Evolutionary conservation across 92 coral and sea anemone genomes (phyloP).

Genomic region (Phenganax subtilis): DNA sequence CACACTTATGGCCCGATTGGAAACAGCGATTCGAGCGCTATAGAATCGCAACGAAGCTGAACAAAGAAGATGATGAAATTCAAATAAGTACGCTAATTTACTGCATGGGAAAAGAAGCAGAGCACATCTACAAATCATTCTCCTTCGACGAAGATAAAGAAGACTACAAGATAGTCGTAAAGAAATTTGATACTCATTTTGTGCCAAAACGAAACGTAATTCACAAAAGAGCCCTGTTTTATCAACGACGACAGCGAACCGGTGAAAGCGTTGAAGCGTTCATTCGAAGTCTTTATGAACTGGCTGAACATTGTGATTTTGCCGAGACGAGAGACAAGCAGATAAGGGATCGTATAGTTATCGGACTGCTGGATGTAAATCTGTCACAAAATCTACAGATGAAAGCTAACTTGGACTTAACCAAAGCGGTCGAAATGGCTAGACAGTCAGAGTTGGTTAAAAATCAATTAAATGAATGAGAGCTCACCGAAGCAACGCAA

Average conservation of each 20-base stretch:
- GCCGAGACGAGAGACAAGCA: conserved; percentile 34
- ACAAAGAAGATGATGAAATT: conserved; percentile 32
- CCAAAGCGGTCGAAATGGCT: conserved; percentile 43
- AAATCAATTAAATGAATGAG: conserved; percentile 41
- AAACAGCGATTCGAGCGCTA: conserved; percentile 5
- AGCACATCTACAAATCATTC: not conserved
- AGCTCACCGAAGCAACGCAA: conserved; percentile 22
- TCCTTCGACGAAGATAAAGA: conserved; percentile 1
- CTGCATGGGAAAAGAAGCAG: conserved; percentile 12
- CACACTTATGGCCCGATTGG: conserved; percentile 23
- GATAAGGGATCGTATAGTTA: conserved; percentile 50
- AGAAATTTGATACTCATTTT: conserved; percentile 38
- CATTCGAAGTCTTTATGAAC: conserved; percentile 18
- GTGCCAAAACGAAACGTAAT: conserved; percentile 41
- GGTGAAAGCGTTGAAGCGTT: conserved; percentile 32
- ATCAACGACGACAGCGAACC: conserved; percentile 22
- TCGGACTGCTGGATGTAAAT: conserved; percentile 46
- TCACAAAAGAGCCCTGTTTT: conserved; percentile 39
- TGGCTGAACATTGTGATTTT: conserved; percentile 38
- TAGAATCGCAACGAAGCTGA: conserved; percentile 26
- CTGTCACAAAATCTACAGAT: conserved; percentile 41
- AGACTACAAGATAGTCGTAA: conserved; percentile 15
- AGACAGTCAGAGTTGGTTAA: conserved; percentile 49
- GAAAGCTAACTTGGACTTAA: conserved; percentile 44
- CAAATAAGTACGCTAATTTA: conserved; percentile 29